Conservation (phyloP, 2,888 invertebrate genomes). For the Chaetogeoica ovagalla region DNA sequence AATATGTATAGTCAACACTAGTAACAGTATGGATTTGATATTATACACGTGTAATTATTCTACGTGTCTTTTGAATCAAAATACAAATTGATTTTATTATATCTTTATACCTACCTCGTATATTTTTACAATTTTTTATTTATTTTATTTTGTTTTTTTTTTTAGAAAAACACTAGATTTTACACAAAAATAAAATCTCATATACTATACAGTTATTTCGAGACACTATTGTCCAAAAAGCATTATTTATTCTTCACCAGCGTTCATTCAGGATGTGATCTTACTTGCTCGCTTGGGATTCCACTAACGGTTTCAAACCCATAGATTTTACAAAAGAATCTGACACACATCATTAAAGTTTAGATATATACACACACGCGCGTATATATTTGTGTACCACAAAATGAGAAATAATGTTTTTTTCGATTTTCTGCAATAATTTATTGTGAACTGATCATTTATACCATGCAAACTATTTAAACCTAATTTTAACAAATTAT, state of each 20-base stretch:
- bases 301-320: constrained; percentile 19
- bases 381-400: neutral
- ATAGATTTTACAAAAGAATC: constrained; percentile 37
- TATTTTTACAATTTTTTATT: constrained; percentile 10
- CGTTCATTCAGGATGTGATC: constrained; percentile 28
- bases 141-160: neutral
- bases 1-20: no score
- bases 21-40: no score
- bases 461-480: no score
- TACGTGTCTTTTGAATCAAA: no score
- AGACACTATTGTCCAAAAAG: constrained; percentile 30
- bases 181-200: constrained; percentile 26
- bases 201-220: constrained; percentile 11
- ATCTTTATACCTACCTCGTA: no score
- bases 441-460: neutral
- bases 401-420: constrained; percentile 10
- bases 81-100: no score
- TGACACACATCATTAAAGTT: constrained; percentile 21
- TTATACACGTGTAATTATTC: no score
- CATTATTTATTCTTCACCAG: constrained; percentile 49
- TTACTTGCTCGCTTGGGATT: constrained; percentile 29
- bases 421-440: neutral
- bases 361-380: neutral
- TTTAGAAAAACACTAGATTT: constrained; percentile 22
- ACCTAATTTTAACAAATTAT: no score